Conservation (phyloP, 2,888 invertebrate species). For the Dolichomitus sp. region DNA sequence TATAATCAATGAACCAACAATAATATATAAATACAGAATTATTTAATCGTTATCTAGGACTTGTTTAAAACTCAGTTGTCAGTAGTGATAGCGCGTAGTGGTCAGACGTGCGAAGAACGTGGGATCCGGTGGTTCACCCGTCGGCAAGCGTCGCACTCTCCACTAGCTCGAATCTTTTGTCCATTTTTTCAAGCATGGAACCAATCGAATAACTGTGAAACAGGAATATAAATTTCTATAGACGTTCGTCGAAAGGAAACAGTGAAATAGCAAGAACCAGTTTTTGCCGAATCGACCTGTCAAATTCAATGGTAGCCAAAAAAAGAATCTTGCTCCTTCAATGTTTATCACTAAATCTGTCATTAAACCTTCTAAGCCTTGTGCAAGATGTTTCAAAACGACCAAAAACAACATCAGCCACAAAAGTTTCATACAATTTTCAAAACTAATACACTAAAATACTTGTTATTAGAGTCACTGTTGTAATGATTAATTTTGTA, state of each 20-base stretch:
- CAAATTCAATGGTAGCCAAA: neutral
- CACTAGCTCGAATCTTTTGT: slow-evolving; percentile 29
- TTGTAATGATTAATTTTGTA: neutral
- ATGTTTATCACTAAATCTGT: neutral
- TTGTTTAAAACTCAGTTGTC: neutral
- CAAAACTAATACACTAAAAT: neutral
- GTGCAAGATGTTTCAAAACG: neutral
- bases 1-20: neutral
- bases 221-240: neutral
- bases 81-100: slow-evolving; percentile 55
- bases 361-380: neutral
- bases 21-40: neutral
- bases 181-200: neutral
- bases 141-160: slow-evolving; percentile 59
- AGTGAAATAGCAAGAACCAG: slow-evolving; percentile 1
- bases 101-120: slow-evolving; percentile 54
- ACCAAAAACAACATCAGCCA: neutral
- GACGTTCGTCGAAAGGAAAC: neutral
- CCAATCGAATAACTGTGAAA: neutral
- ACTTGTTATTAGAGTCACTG: neutral
- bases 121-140: slow-evolving; percentile 42
- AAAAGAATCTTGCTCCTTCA: neutral
- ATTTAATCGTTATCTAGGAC: neutral
- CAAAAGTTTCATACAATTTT: neutral
- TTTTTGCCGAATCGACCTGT: neutral